Base-by-base conservation (phyloP, 2,113 vertebrate genomes). In the Hepsetus odoe region DNA sequence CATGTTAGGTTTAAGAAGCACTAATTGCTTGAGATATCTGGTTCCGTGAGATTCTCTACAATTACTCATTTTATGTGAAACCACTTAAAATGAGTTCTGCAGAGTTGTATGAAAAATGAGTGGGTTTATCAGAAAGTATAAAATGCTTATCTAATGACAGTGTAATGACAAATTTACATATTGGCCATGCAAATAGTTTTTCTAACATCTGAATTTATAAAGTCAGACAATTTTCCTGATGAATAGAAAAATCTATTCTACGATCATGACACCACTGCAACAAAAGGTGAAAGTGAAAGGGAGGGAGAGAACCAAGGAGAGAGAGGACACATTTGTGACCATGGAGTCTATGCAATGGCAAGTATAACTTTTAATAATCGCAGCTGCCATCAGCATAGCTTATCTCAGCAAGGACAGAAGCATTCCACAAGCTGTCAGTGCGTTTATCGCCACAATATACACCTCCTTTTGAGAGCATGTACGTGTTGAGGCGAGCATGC, bases 331-430 rank as follows among this genome's bases (percentile, higher is more conserved):
- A 49, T 82, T 76, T 83, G 49, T 62, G 20, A 78, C 49, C 66
- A 75, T 59, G 33, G 0, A 65, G 58, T 81, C 58, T 58, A 22
- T 69, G 79, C 69, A 82, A 65, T 80, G 84, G 80, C 64, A 74
- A 74, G 81, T 80, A 77, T 79, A 82, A 77, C 20, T 85, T 85
- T 86, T 85, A 85, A 89, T 90, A 84, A 90, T 87, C 87, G 80
- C 75, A 33, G 83, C 79, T 76, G 51, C 76, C 84, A 85, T 90
- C 86, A 85, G 80, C 81, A 77, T 33, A 77, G 62, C 78, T 87
- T 86, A 87, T 91, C 86, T 89, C 77, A 84, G 85, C 69, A 22
- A 73, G 80, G 35, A 73, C 74, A 84, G 66, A 81, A 69, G 62
- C 74, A 76, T 82, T 82, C 79, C 84, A 75, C 81, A 81, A 64